These are phyloP conservation scores for Agonopterix subpropinquella DNA, from an alignment of 2,888 invertebrate species.

Conservation along the genomic window DNA sequence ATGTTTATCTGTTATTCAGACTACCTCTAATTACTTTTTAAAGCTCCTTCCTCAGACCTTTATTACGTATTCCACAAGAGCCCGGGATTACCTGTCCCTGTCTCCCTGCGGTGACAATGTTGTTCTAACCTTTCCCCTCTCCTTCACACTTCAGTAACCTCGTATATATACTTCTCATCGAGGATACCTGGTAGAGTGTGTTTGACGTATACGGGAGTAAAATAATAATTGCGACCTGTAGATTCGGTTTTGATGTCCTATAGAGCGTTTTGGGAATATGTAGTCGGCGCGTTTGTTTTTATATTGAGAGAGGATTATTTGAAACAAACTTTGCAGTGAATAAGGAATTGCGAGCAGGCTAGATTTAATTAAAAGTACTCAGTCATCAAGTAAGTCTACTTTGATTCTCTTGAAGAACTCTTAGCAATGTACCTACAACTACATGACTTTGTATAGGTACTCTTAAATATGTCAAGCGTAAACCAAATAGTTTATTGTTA, in stretches of 20 bases:
- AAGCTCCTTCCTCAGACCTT: slow-evolving; percentile 15
- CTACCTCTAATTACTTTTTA: slow-evolving; percentile 4
- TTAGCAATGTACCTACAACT: no score
- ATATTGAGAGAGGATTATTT: no score
- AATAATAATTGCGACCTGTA: slow-evolving; percentile 22
- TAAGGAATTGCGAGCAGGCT: no score
- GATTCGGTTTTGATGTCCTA: slow-evolving; percentile 14
- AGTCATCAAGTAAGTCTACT: no score
- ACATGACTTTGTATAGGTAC: no score
- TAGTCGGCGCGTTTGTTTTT: not conserved
- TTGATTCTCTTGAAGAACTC: no score
- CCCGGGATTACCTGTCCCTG: slow-evolving; percentile 25
- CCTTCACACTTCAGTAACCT: slow-evolving; percentile 4
- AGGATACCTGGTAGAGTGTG: slow-evolving; percentile 9
- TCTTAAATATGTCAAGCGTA: no score
- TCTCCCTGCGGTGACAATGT: slow-evolving; percentile 12
- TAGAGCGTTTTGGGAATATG: not conserved
- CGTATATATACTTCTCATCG: slow-evolving; percentile 12
- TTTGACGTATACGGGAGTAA: slow-evolving; percentile 17
- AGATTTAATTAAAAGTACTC: no score
- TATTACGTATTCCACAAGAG: slow-evolving; percentile 31
- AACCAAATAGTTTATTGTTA: no score
- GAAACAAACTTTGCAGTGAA: no score
- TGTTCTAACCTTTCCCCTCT: slow-evolving; percentile 12
- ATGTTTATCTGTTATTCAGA: not conserved